phyloP scores from a whole-genome alignment of 2,888 invertebrate species.

The Cremastinae sp. region DNA sequence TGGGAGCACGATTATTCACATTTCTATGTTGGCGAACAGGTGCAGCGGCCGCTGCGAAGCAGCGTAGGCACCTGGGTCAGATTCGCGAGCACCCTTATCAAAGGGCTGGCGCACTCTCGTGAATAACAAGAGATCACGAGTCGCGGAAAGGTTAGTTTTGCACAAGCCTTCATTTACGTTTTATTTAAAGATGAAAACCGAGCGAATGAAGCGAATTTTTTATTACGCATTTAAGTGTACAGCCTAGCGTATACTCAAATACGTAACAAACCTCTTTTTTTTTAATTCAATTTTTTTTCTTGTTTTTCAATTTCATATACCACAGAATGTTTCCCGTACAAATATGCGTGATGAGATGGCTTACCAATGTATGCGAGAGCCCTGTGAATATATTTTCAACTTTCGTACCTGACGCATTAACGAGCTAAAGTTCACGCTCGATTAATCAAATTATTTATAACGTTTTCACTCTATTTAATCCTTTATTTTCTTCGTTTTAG shows the following conservation, averaged over 20 bases:
- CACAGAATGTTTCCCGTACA: constrained; percentile 7
- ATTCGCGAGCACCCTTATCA: constrained; percentile 98
- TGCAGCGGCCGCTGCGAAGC: constrained; percentile 91
- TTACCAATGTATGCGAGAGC: constrained; percentile 65
- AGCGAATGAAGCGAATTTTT: background rate
- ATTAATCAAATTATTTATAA: constrained; percentile 64
- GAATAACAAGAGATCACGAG: constrained; percentile 77
- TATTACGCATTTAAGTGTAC: constrained; percentile 14
- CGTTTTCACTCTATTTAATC: constrained; percentile 56
- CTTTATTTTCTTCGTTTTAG: constrained; percentile 39
- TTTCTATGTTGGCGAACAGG: constrained; percentile 85
- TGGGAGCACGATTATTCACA: constrained; percentile 63
- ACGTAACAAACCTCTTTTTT: constrained; percentile 43
- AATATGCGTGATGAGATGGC: constrained; percentile 58
- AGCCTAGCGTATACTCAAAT: constrained; percentile 10
- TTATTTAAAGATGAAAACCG: constrained; percentile 27
- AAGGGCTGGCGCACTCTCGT: constrained; percentile 93
- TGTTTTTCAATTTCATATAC: too few relatives aligned
- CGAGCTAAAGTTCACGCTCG: too few relatives aligned
- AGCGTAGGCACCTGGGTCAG: constrained; percentile 91
- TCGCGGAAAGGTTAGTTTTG: constrained; percentile 80
- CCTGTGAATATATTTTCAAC: constrained; percentile 64
- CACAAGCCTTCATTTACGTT: constrained; percentile 72
- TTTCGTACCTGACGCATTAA: constrained; percentile 75
- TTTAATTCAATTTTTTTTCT: constrained; percentile 44